Evolutionary conservation across 2,113 vertebrate genomes (phyloP), one percentile per base, ranked within the genome.

Genomic region (Nematolebias whitei): DNA sequence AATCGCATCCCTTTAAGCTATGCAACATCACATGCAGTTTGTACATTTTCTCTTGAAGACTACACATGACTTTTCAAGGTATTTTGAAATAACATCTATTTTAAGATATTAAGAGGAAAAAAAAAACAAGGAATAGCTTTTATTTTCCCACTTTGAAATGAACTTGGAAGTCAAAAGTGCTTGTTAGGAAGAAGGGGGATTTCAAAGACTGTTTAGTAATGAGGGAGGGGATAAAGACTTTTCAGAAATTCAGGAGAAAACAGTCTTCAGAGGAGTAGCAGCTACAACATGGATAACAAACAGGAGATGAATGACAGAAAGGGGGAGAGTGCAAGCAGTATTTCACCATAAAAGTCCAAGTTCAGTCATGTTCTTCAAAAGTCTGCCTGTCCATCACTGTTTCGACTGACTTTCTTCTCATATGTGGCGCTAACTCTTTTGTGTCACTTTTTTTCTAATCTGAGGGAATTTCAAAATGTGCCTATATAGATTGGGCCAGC

Each of bases 331-430:
- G 15, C 73, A 84, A 76, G 65, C 58, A 73, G 63, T 51, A 59
- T 91, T 90, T 90, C 74, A 76, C 87, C 82, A 84, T 82, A 55
- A 88, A 87, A 86, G 85, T 41, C 68, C 71, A 23, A 66, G 87
- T 78, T 79, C 76, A 79, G 49, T 82, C 62, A 72, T 63, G 59
- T 72, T 85, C 75, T 86, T 90, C 85, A 83, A 88, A 78, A 68
- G 66, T 38, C 12, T 0, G 75, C 75, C 68, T 54, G 74, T 80
- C 85, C 72, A 45, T 85, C 84, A 71, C 39, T 50, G 51, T 47
- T 52, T 44, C 50, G 69, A 44, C 76, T 59, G 43, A 71, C 74
- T 77, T 83, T 81, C 63, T 73, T 78, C 71, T 71, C 43, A 20
- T 24, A 57, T 65, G 49, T 51, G 49, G 2, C 63, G 19, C 57